Base-by-base conservation (phyloP, 2,888 invertebrate species). In the Watsonalla binaria region DNA sequence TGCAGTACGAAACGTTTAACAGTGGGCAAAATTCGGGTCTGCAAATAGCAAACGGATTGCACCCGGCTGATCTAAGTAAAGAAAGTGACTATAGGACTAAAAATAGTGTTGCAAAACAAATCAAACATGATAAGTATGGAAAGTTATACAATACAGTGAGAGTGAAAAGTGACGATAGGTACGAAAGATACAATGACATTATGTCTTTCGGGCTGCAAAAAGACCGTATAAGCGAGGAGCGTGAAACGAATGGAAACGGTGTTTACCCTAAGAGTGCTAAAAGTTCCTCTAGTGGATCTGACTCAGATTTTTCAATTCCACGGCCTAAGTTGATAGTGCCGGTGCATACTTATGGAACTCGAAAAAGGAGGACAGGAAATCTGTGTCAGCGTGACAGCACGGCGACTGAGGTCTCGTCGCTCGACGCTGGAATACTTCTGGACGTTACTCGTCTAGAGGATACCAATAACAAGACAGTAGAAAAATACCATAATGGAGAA, bases 311-410 rank as follows among this genome's bases (percentile, higher is more conserved):
- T 84, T 93, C 94, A 61, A 97, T 97, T 80, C 97, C 97, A 5
- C 91, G 97, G 69, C 96, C 97, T 39, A 94, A 96, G 74, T 92
- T 97, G 66, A 96, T 97, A 75, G 96, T 96, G 63, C 96, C 97
- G 53, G 95, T 96, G 59, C 96, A 97, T 87, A 96, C 96, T 34
- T 96, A 96, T 76, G 96, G 96, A 54, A 92, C 94, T 59, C 92
- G 96, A 62, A 94, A 95, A 73, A 91, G 96, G 59, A 92, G 96
- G 65, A 96, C 96, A 46, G 97, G 97, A 8, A 96, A 96, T 82
- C 91, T 94, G 50, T 86, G 87, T 66, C 91, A 90, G 48, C 80
- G 86, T 37, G 90, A 91, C 47, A 90, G 90, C 61, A 87, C 76
- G 53, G 90, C 90, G 5, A 90, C 90, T 6, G 89, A 88, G 60